phyloP scores from a whole-genome alignment of 1,140 invertebrate species.

The Diachasma alloeum region DNA sequence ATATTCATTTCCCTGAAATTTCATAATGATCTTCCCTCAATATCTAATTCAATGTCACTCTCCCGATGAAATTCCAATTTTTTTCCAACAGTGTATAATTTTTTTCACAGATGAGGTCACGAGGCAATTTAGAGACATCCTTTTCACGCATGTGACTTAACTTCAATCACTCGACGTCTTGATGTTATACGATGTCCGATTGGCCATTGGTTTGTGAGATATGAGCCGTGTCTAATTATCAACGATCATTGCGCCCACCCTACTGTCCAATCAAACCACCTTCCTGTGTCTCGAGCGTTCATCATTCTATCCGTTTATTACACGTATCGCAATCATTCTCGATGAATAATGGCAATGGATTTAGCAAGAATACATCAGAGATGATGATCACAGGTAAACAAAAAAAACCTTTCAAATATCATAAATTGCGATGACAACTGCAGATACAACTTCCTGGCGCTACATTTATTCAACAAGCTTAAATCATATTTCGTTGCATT shows the following conservation, averaged over 20 bases:
- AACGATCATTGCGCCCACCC: slow-evolving; percentile 44
- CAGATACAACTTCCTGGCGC: background rate
- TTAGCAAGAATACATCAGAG: background rate
- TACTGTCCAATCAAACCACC: slow-evolving; percentile 56
- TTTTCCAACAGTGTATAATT: background rate
- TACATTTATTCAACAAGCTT: background rate
- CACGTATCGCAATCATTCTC: background rate
- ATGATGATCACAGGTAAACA: background rate
- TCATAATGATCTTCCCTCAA: background rate
- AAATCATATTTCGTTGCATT: background rate
- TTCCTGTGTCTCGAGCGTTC: slow-evolving; percentile 57
- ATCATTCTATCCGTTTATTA: slow-evolving; percentile 16
- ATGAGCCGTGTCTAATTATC: slow-evolving; percentile 64
- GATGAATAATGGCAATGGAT: slow-evolving; percentile 1
- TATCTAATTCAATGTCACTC: no score
- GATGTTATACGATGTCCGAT: slow-evolving; percentile 37
- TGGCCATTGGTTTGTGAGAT: slow-evolving; percentile 52
- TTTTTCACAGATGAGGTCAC: background rate
- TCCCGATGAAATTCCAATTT: no score
- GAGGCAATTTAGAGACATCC: background rate
- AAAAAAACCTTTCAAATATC: background rate
- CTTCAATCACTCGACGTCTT: background rate
- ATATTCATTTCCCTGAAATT: background rate
- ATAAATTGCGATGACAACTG: background rate
- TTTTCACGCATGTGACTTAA: background rate